Evolutionary conservation across 1,140 invertebrate species (phyloP).

Genomic region (Bombus waltoni): DNA sequence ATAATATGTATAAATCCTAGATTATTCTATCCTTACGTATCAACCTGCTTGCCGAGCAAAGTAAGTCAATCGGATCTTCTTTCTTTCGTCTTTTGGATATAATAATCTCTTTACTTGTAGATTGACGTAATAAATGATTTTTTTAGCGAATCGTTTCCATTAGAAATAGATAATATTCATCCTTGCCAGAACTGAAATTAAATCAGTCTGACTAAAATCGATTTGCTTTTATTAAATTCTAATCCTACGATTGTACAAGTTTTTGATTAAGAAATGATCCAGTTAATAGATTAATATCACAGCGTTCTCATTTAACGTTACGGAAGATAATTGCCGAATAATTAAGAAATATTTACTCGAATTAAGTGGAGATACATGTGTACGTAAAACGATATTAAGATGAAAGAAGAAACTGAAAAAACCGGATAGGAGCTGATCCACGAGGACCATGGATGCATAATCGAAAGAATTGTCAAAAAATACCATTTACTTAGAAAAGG

Average conservation of each 20-base stretch:
- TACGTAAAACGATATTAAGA: neutral
- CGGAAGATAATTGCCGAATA: neutral
- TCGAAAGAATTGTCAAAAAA: conserved; percentile 1
- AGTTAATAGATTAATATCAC: neutral
- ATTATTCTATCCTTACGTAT: neutral
- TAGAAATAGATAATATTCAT: neutral
- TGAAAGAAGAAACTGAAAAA: neutral
- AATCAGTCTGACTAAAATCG: neutral
- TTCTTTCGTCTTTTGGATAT: neutral
- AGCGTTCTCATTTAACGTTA: neutral
- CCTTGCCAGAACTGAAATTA: neutral
- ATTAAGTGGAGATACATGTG: neutral
- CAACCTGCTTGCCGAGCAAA: neutral
- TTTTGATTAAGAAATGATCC: too few species aligned
- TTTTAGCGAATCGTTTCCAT: neutral
- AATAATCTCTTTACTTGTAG: too few species aligned
- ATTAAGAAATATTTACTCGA: neutral
- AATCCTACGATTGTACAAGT: neutral
- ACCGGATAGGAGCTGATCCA: neutral
- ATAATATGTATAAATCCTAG: neutral
- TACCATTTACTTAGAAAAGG: neutral
- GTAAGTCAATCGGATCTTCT: neutral
- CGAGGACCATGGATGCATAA: neutral
- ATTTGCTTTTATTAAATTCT: neutral
- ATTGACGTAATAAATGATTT: neutral